Evolutionary conservation across 2,888 invertebrate genomes (phyloP).

Genomic region (Dichetophora obliterata): DNA sequence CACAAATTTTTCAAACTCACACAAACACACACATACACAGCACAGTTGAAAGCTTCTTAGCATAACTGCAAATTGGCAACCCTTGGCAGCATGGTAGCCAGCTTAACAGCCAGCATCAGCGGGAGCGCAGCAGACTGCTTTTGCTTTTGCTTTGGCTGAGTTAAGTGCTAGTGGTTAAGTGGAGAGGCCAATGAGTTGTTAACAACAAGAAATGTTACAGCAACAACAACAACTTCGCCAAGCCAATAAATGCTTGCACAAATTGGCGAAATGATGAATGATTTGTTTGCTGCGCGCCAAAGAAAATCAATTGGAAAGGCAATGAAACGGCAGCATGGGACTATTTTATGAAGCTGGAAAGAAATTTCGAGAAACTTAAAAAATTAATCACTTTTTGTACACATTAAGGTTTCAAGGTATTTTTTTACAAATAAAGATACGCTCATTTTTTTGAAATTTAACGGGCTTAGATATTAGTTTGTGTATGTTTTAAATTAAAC

Average conservation of each 20-base stretch:
- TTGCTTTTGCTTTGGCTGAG: neutral
- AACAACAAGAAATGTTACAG: conserved; percentile 12
- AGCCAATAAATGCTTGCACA: conserved; percentile 26
- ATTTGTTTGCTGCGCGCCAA: conserved; percentile 18
- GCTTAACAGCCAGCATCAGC: conserved; percentile 9
- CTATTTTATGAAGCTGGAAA: neutral
- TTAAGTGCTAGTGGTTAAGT: conserved; percentile 18
- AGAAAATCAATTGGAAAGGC: conserved; percentile 28
- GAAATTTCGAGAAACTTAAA: too few species aligned
- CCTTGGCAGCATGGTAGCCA: neutral
- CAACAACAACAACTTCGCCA: neutral
- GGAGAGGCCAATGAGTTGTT: conserved; percentile 30
- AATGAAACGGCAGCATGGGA: neutral
- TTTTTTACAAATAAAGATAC: too few species aligned
- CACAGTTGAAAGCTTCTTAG: neutral
- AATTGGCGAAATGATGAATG: conserved; percentile 31
- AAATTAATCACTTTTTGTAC: too few species aligned
- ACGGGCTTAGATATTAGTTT: too few species aligned
- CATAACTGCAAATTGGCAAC: neutral
- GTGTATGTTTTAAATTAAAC: too few species aligned
- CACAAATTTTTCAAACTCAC: conserved; percentile 1
- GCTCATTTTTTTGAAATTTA: too few species aligned
- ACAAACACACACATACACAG: neutral
- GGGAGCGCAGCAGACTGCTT: neutral
- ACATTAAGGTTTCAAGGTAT: too few species aligned